Conservation (phyloP, 2,113 vertebrate genomes). For the Hoplias malabaricus region DNA sequence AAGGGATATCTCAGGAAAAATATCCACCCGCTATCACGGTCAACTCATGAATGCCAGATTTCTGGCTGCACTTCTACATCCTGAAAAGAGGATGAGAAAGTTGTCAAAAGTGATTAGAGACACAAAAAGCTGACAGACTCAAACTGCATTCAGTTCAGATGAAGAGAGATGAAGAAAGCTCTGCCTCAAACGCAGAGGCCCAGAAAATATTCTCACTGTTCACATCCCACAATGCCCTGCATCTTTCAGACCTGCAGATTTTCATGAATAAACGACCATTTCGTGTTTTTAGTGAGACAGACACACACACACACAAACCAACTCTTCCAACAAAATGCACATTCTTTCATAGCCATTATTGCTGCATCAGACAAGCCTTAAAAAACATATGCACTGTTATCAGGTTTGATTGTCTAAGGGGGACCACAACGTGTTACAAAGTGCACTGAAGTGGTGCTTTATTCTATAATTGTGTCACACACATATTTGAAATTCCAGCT, state of each 20-base stretch:
- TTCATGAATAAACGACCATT: neutral
- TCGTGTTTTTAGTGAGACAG: neutral
- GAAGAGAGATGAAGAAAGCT: conserved; percentile 43
- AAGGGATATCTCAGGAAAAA: neutral
- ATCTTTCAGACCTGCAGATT: neutral
- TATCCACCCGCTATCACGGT: neutral
- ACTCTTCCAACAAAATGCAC: no score
- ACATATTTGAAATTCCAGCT: no score
- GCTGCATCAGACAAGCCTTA: no score
- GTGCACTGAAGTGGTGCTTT: no score
- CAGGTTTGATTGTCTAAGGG: no score
- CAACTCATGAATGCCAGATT: conserved; percentile 13
- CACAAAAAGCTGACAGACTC: conserved; percentile 71
- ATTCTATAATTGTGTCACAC: no score
- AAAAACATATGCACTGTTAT: no score
- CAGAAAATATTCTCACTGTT: neutral
- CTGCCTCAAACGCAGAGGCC: neutral
- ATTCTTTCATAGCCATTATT: no score
- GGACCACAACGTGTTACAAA: no score
- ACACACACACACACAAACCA: no score
- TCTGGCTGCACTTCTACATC: conserved; percentile 45
- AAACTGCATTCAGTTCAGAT: conserved; percentile 50
- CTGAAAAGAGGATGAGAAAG: conserved; percentile 49
- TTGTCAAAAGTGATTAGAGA: conserved; percentile 77
- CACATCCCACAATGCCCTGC: neutral